Percentiles rank a stretch among this genome's conserved stretches.
These are phyloP conservation scores for Tipula vernalis DNA, from an alignment of 2,888 invertebrate genomes.

Conservation along the genomic window DNA sequence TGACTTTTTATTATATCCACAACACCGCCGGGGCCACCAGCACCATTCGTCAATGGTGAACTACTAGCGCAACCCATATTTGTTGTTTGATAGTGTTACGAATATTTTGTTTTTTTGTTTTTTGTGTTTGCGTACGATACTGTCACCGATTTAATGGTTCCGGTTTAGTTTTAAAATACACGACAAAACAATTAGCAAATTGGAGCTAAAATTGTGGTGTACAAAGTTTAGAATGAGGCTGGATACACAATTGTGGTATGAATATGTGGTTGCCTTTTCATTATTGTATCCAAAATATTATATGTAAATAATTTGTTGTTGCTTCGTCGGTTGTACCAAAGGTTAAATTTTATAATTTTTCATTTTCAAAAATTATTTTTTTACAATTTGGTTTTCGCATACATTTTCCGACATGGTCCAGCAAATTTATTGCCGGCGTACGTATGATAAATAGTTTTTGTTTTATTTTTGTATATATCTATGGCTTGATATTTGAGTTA, in stretches of 20 bases:
- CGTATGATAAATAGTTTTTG: neutral
- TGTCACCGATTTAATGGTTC: too few species aligned
- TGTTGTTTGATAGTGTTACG: neutral
- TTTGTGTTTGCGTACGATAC: too few species aligned
- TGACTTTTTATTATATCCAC: conserved; percentile 17
- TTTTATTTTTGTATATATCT: neutral
- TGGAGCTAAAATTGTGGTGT: neutral
- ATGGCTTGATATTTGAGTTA: neutral
- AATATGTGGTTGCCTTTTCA: neutral
- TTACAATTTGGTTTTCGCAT: neutral
- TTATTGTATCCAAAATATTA: neutral
- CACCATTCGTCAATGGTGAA: conserved; percentile 18
- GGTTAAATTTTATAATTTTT: neutral
- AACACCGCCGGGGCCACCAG: conserved; percentile 14
- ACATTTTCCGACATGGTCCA: neutral
- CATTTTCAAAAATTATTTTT: neutral
- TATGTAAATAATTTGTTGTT: neutral
- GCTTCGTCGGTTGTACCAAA: neutral
- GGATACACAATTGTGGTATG: neutral
- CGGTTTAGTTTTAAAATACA: too few species aligned
- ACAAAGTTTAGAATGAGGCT: neutral
- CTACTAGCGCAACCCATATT: conserved; percentile 21
- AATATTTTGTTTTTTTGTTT: too few species aligned
- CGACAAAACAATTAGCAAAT: too few species aligned
- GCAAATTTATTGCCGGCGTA: neutral